Conservation (phyloP, 2,113 vertebrate genomes). For the Nothoprocta perdicaria region DNA sequence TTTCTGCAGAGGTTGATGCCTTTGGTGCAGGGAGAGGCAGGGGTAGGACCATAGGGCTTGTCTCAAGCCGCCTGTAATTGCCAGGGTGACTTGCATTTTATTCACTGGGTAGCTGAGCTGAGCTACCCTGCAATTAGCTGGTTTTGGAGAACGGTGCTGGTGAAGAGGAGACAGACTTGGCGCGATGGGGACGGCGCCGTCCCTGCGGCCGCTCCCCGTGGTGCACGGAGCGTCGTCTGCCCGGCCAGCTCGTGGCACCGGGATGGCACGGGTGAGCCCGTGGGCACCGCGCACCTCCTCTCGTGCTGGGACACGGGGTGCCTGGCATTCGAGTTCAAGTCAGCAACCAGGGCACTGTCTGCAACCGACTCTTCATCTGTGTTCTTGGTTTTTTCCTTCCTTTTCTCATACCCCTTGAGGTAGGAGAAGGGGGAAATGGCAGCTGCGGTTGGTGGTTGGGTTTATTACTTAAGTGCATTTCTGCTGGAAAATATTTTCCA, state of each 20-base stretch:
- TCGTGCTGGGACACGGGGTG: neutral
- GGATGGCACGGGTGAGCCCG: neutral
- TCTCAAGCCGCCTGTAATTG: constrained; percentile 3
- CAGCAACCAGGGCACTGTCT: neutral
- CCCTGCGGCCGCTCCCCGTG: neutral
- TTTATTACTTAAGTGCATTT: neutral
- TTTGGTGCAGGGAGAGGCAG: neutral
- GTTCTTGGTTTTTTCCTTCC: neutral
- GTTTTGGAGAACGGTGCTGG: neutral
- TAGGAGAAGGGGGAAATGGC: neutral
- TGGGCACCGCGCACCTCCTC: neutral
- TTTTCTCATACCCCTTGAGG: neutral
- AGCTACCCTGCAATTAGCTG: neutral
- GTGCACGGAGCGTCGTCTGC: rapidly evolving
- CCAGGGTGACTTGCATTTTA: neutral
- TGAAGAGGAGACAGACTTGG: neutral
- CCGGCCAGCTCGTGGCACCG: rapidly evolving
- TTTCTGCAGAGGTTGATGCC: rapidly evolving
- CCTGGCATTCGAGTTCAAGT: neutral
- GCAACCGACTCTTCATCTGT: neutral
- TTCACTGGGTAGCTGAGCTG: neutral
- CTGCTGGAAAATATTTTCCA: neutral
- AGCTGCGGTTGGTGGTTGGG: too few relatives aligned
- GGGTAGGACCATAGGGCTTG: neutral
- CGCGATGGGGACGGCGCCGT: neutral